A percentile compares a stretch with the other conserved stretches of the same genome.
phyloP scores from a whole-genome alignment of 1,140 invertebrate genomes.

The Asobara japonica region DNA sequence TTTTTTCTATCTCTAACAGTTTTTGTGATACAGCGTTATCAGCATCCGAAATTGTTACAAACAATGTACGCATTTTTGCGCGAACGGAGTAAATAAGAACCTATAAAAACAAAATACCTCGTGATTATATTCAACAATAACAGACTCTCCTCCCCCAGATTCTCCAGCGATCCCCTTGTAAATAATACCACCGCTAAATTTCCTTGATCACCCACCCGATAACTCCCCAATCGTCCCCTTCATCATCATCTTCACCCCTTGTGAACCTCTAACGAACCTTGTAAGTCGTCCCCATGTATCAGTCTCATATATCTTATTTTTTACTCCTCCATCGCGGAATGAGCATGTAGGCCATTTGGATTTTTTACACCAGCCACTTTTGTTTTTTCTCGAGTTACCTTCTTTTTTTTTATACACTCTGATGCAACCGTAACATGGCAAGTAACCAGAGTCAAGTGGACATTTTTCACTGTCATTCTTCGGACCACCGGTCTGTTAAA shows the following conservation, averaged over 20 bases:
- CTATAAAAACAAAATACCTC: no score
- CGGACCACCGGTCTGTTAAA: neutral
- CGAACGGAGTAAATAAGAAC: no score
- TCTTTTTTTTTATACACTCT: neutral
- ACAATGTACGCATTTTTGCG: no score
- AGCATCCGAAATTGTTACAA: no score
- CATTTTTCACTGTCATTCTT: conserved; percentile 12
- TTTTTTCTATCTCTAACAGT: no score
- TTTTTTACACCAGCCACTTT: neutral
- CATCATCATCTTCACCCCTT: conserved; percentile 4
- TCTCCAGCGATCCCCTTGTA: neutral
- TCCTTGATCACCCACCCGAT: neutral
- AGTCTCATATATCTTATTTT: conserved; percentile 17
- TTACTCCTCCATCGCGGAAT: neutral
- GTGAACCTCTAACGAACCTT: conserved; percentile 15
- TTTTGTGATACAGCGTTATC: no score
- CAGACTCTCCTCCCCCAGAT: neutral
- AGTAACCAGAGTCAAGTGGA: conserved; percentile 13
- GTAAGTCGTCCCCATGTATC: conserved; percentile 10
- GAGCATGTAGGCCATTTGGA: conserved; percentile 8
- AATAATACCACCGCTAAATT: neutral
- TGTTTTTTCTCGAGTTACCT: neutral
- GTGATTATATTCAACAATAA: no score
- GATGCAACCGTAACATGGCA: conserved; percentile 11
- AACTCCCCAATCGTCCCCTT: neutral